Conservation (phyloP, 1,140 invertebrate genomes). For the Nymphalis io region DNA sequence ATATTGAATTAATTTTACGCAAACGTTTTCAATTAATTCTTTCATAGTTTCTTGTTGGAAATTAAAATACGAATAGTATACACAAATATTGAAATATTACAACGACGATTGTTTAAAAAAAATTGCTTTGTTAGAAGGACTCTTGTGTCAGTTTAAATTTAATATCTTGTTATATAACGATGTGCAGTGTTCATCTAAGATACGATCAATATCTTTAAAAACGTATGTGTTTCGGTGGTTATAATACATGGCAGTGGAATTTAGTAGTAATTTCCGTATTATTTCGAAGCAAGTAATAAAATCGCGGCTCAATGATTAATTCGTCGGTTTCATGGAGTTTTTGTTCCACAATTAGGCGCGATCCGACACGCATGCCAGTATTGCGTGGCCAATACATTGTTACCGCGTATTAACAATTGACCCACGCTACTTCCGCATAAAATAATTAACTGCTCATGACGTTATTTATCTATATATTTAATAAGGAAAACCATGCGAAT, state of each 20-base stretch:
- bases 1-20: not conserved
- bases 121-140: not conserved
- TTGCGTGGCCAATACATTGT: slow-evolving; percentile 57
- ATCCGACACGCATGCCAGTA: slow-evolving; percentile 45
- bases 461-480: slow-evolving; percentile 29
- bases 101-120: not conserved
- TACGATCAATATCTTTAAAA: not conserved
- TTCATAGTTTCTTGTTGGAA: not conserved
- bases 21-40: not conserved
- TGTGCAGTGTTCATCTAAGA: not conserved
- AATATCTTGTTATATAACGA: not conserved
- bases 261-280: not conserved
- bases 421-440: slow-evolving; percentile 40
- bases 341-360: slow-evolving; percentile 62
- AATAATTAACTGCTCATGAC: slow-evolving; percentile 53
- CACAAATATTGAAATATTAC: too few species aligned
- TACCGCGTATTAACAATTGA: slow-evolving; percentile 30
- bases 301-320: slow-evolving; percentile 56
- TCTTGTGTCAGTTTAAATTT: not conserved
- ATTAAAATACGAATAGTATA: not conserved
- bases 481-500: not conserved
- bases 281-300: slow-evolving; percentile 24
- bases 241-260: slow-evolving; percentile 1
- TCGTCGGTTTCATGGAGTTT: slow-evolving; percentile 66
- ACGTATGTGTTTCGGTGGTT: not conserved